Evolutionary conservation across 64 coral and sea anemone genomes (phyloP).

Genomic region (Actinia tenebrosa): DNA sequence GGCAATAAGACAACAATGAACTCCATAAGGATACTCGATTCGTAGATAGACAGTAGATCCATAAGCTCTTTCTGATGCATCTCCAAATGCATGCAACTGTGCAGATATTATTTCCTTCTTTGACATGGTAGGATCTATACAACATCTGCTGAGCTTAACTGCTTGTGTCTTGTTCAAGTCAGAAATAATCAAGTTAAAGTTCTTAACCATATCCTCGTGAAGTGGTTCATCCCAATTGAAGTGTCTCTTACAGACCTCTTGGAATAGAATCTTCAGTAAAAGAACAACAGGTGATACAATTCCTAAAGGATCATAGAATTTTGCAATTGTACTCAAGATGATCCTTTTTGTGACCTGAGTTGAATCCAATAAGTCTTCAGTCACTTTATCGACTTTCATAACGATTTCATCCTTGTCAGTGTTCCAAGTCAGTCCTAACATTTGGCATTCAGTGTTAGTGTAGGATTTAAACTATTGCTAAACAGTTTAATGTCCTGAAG

Average conservation of each 20-base stretch:
- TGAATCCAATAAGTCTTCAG: too few species aligned
- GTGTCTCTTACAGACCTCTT: too few species aligned
- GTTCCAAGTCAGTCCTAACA: slow-evolving; percentile 60
- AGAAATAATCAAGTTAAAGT: slow-evolving; percentile 12
- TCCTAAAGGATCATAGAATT: too few species aligned
- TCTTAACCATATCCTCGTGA: slow-evolving; percentile 7
- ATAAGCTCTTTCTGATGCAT: slow-evolving; percentile 1
- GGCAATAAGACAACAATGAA: not conserved
- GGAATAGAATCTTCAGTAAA: too few species aligned
- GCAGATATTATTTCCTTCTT: not conserved
- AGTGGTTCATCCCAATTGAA: slow-evolving; percentile 64
- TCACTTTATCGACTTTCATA: too few species aligned
- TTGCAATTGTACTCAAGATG: too few species aligned
- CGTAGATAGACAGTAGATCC: too few species aligned
- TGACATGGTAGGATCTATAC: not conserved
- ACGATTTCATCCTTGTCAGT: slow-evolving; percentile 27
- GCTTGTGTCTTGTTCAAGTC: slow-evolving; percentile 3
- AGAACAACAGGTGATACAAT: too few species aligned
- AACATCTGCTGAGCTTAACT: not conserved
- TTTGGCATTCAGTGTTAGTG: slow-evolving; percentile 2
- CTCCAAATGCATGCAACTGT: slow-evolving; percentile 16
- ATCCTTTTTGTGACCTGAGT: too few species aligned
- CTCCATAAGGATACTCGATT: too few species aligned
- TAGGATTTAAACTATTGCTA: too few species aligned
- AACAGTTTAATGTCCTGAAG: slow-evolving; percentile 5